phyloP scores from a whole-genome alignment of 2,797 vertebrate genomes.

The Erethizon dorsatum region DNA sequence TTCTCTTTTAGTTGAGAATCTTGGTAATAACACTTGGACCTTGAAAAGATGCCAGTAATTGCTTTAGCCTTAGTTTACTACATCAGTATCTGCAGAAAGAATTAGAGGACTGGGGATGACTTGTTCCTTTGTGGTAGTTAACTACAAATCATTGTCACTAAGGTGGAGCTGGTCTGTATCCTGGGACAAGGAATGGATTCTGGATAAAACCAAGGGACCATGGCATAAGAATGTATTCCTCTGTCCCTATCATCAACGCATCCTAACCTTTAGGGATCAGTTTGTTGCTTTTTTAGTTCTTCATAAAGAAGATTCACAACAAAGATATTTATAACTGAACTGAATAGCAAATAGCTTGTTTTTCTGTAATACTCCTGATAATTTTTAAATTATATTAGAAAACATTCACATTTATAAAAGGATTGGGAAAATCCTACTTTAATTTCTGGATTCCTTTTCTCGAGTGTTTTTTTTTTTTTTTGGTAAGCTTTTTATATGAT shows the following conservation, averaged over 20 bases:
- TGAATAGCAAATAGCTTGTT: slow-evolving; percentile 38
- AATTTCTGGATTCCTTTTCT: neutral
- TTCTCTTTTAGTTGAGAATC: slow-evolving; percentile 25
- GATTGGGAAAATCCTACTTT: neutral
- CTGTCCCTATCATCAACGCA: neutral
- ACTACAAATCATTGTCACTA: neutral
- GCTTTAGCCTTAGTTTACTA: neutral
- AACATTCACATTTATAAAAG: slow-evolving; percentile 13
- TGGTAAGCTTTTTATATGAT: neutral
- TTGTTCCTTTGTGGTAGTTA: neutral
- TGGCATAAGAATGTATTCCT: neutral
- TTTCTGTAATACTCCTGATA: neutral
- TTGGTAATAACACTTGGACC: neutral
- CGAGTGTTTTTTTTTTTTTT: neutral
- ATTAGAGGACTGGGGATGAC: neutral
- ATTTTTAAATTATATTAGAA: slow-evolving; percentile 31
- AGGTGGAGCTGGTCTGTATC: neutral
- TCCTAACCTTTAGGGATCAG: neutral
- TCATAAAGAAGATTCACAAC: neutral
- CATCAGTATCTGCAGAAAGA: neutral
- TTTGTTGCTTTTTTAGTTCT: neutral
- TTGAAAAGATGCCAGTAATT: neutral
- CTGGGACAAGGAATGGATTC: neutral
- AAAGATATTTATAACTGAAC: slow-evolving; percentile 35
- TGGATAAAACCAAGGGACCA: neutral